Evolutionary conservation across 2,113 vertebrate genomes (phyloP).

Genomic region (Vombatus ursinus): DNA sequence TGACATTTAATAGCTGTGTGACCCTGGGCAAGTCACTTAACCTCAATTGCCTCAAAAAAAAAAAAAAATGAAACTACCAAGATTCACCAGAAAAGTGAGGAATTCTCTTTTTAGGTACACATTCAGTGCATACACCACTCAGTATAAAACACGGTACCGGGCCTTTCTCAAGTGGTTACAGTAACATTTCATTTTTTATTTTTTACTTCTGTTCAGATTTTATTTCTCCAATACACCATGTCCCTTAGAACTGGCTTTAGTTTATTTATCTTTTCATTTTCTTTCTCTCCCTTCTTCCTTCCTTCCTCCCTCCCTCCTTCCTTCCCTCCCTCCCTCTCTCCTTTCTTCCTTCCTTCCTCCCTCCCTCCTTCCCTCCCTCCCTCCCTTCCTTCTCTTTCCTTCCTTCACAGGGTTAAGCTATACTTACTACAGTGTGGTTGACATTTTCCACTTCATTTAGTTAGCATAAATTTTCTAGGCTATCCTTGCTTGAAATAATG

Average conservation of each 20-base stretch:
- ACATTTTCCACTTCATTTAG: slow-evolving; percentile 19
- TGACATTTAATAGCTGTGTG: no score
- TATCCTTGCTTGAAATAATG: slow-evolving; percentile 27
- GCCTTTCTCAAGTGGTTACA: not conserved
- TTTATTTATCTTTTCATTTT: not conserved
- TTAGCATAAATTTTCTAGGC: not conserved
- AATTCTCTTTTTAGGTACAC: not conserved
- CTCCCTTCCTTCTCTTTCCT: not conserved
- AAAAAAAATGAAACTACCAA: not conserved
- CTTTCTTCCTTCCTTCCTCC: no score
- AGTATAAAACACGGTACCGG: not conserved
- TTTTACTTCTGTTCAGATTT: not conserved
- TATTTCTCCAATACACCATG: not conserved
- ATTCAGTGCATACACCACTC: not conserved
- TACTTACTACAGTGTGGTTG: not conserved
- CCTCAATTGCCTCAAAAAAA: no score
- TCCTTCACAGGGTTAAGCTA: not conserved
- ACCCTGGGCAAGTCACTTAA: no score
- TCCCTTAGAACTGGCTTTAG: not conserved
- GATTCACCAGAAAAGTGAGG: not conserved
- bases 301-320: not conserved
- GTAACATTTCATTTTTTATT: not conserved
- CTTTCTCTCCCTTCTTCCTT: not conserved
- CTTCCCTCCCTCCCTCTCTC: no score
- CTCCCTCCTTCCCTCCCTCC: not conserved